Conservation (phyloP, 2,113 vertebrate genomes). For the Ifrita kowaldi region DNA sequence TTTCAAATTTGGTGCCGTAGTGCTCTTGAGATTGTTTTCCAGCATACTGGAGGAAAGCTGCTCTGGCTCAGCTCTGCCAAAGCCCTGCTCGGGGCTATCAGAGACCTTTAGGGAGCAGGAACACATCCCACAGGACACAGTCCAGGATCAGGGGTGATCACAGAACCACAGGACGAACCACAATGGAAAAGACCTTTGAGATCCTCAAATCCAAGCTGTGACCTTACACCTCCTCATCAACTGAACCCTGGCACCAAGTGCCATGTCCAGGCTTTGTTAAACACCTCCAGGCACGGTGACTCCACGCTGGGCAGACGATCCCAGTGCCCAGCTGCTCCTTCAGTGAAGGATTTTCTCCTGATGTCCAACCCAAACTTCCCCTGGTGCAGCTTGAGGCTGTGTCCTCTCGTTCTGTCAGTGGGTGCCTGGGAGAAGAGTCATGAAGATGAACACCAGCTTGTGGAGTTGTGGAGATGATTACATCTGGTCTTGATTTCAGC, state of each 20-base stretch:
- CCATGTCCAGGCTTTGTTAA: background rate
- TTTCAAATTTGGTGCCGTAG: background rate
- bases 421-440: background rate
- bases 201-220: background rate
- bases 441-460: too few relatives aligned
- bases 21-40: background rate
- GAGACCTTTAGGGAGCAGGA: background rate
- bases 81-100: background rate
- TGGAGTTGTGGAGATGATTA: background rate
- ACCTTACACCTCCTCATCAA: too few relatives aligned
- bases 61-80: background rate
- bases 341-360: background rate
- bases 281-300: background rate
- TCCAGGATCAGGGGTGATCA: background rate
- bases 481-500: background rate
- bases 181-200: background rate
- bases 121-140: background rate
- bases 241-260: background rate
- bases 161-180: background rate
- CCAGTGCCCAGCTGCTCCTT: background rate
- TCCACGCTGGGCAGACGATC: rapidly evolving
- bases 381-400: background rate
- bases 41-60: background rate
- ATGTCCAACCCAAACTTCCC: background rate
- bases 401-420: background rate